Conservation (phyloP, 1,140 invertebrate species). For the Trachelipus rathkii region DNA sequence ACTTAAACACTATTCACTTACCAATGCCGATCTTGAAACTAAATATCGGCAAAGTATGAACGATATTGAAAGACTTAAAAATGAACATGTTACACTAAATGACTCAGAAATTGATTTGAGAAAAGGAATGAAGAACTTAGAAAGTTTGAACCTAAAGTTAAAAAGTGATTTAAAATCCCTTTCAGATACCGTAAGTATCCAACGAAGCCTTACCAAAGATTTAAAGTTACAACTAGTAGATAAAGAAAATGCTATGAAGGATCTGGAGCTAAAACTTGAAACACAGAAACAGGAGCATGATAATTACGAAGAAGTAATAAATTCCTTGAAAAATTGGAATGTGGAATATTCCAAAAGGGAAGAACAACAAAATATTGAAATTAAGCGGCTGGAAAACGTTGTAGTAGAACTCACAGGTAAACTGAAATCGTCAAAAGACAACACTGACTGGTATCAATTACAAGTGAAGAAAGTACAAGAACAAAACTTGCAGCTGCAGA, state of each 20-base stretch:
- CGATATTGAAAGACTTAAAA: slow-evolving; percentile 25
- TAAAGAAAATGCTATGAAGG: background rate
- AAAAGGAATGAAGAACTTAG: slow-evolving; percentile 29
- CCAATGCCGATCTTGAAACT: slow-evolving; percentile 27
- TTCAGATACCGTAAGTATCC: background rate
- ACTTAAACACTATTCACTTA: slow-evolving; percentile 30
- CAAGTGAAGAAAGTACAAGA: slow-evolving; percentile 32
- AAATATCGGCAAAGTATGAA: slow-evolving; percentile 13
- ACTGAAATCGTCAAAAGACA: slow-evolving; percentile 14
- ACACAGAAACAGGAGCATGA: background rate
- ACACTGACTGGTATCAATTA: slow-evolving; percentile 30
- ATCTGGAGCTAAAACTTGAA: background rate
- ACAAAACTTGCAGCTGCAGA: slow-evolving; percentile 29
- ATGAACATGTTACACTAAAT: slow-evolving; percentile 16
- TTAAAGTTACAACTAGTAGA: background rate
- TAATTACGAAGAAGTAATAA: background rate
- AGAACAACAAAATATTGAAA: background rate
- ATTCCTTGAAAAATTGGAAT: background rate
- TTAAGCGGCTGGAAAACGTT: background rate
- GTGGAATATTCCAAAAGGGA: background rate
- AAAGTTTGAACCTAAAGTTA: slow-evolving; percentile 25
- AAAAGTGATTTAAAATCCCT: slow-evolving; percentile 17
- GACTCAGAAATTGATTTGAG: slow-evolving; percentile 28
- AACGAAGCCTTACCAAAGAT: background rate
- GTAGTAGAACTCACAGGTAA: slow-evolving; percentile 18